phyloP scores from a whole-genome alignment of 1,140 invertebrate genomes.

The Lepeophtheirus salmonis region DNA sequence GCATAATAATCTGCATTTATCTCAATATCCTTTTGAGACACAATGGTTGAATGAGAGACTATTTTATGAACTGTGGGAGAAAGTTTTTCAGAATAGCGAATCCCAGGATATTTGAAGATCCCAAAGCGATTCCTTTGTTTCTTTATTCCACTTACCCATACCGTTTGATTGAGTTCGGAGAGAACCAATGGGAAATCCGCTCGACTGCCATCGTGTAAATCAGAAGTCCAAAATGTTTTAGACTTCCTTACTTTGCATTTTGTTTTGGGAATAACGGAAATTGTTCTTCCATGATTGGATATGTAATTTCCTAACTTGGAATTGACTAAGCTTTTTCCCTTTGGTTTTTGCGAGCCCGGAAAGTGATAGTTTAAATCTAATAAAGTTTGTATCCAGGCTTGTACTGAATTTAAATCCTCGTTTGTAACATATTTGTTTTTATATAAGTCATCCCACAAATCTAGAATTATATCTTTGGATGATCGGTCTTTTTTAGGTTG shows the following conservation, averaged over 20 bases:
- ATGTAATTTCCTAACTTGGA: not conserved
- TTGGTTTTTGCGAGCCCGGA: not conserved
- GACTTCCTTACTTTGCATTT: not conserved
- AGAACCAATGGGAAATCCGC: not conserved
- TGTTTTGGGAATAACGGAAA: not conserved
- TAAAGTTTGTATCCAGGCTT: not conserved
- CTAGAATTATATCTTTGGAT: not conserved
- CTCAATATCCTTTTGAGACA: not conserved
- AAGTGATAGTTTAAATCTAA: not conserved
- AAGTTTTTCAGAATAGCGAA: not conserved
- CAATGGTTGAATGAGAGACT: not conserved
- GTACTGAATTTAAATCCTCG: not conserved
- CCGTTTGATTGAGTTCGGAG: not conserved
- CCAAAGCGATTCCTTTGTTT: not conserved
- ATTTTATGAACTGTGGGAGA: not conserved
- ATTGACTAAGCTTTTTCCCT: not conserved
- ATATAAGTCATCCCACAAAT: not conserved
- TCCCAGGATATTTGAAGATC: not conserved
- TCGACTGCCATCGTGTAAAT: constrained; percentile 3
- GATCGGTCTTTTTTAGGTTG: not conserved
- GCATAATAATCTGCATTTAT: not conserved
- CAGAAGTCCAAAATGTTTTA: constrained; percentile 7
- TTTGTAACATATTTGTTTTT: not conserved
- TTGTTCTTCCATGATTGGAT: not conserved
- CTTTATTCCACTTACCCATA: not conserved